A percentile compares a stretch with the other conserved stretches of the same genome.
Conservation (phyloP, 2,113 vertebrate species). For the Chascanopsetta lugubris region DNA sequence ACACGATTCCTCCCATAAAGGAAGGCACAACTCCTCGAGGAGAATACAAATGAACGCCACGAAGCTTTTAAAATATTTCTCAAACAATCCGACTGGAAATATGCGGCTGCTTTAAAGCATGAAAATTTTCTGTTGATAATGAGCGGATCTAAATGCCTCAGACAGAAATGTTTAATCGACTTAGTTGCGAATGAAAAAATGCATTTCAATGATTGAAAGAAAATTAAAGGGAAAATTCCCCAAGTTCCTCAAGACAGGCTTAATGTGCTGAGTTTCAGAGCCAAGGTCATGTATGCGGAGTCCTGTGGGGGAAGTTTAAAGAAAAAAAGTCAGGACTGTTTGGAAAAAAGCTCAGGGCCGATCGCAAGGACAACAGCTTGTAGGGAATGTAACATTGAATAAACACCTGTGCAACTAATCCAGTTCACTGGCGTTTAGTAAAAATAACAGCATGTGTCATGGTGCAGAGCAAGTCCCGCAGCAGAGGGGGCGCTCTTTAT, state of each 20-base stretch:
- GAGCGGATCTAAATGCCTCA: not conserved
- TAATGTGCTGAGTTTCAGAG: not conserved
- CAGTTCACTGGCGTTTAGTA: conserved; percentile 2
- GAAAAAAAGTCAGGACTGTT: conserved; percentile 10
- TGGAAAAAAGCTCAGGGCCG: conserved; percentile 6
- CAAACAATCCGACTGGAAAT: not conserved
- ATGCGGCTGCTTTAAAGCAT: not conserved
- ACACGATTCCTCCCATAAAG: not conserved
- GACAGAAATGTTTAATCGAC: not conserved
- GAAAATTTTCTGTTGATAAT: not conserved
- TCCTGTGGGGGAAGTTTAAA: conserved; percentile 5
- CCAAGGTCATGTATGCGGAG: not conserved
- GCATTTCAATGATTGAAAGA: not conserved
- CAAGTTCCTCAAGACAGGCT: not conserved
- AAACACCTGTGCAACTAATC: not conserved
- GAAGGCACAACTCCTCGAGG: not conserved
- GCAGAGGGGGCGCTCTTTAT: no score
- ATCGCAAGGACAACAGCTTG: conserved; percentile 6
- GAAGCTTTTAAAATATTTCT: not conserved
- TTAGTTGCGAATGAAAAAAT: not conserved
- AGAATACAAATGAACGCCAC: not conserved
- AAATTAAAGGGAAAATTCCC: not conserved
- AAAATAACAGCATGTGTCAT: no score
- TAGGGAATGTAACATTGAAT: not conserved
- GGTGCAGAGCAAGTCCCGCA: no score